Conservation (phyloP, 2,113 vertebrate species). For the Scomber scombrus region DNA sequence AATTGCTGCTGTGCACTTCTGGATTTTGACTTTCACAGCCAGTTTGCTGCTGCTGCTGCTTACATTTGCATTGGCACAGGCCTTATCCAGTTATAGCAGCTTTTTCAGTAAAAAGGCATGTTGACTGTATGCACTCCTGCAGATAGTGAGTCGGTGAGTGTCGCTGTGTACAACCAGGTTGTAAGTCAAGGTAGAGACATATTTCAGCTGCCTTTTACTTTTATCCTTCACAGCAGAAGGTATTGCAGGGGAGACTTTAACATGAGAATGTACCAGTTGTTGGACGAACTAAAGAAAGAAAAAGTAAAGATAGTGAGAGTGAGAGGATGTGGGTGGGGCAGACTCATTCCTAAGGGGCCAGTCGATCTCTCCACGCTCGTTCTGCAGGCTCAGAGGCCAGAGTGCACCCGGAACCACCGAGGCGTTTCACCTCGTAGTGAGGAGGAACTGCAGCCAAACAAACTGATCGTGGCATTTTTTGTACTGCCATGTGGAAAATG, state of each 20-base stretch:
- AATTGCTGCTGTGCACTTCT: constrained; percentile 25
- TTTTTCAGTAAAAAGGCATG: constrained; percentile 5
- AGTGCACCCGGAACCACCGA: constrained; percentile 35
- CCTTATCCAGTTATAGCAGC: not conserved
- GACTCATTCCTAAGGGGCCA: constrained; percentile 53
- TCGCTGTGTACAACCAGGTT: not conserved
- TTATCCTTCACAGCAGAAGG: not conserved
- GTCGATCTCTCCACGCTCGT: constrained; percentile 39
- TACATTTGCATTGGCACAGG: constrained; percentile 31
- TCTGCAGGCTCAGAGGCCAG: constrained; percentile 40
- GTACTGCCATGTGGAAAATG: constrained; percentile 1
- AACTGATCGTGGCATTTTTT: constrained; percentile 1
- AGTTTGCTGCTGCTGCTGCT: not conserved
- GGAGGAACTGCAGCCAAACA: constrained; percentile 7
- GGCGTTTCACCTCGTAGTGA: constrained; percentile 42
- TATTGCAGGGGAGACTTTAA: not conserved
- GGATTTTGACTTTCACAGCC: constrained; percentile 15
- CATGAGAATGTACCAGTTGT: not conserved
- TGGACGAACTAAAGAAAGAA: not conserved
- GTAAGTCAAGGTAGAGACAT: not conserved
- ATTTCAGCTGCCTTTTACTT: not conserved
- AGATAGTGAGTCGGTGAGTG: constrained; percentile 21
- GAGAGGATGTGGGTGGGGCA: constrained; percentile 58
- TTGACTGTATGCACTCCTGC: not conserved
- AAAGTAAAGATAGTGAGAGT: not conserved